Evolutionary conservation across 2,113 vertebrate species (phyloP).

Genomic region (Strix aluco): DNA sequence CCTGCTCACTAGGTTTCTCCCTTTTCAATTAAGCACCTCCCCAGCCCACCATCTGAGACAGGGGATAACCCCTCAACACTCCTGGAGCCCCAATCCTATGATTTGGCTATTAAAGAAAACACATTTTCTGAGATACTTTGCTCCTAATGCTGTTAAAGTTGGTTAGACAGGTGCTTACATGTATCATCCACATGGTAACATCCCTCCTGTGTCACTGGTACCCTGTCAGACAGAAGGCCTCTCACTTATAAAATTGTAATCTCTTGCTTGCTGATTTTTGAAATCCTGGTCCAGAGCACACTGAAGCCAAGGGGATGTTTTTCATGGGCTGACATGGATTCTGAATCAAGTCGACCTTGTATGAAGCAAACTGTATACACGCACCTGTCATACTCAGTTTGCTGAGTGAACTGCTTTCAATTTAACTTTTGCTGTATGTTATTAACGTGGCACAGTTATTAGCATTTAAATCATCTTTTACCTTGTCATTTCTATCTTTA

Average conservation of each 20-base stretch:
- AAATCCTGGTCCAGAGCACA: not conserved
- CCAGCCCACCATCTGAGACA: not conserved
- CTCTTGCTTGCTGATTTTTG: not conserved
- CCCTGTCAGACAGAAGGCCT: not conserved
- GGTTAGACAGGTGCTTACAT: not conserved
- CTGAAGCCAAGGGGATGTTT: not conserved
- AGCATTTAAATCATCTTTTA: slow-evolving; percentile 6
- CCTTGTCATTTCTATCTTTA: not conserved
- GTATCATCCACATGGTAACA: not conserved
- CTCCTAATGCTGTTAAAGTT: not conserved
- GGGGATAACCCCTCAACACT: not conserved
- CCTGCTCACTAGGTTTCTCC: not conserved
- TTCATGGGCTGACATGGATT: not conserved
- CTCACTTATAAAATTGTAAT: rapidly evolving
- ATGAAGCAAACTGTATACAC: not conserved
- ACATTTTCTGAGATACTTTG: not conserved
- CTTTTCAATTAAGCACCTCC: not conserved
- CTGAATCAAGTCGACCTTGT: not conserved
- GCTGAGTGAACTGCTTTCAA: not conserved
- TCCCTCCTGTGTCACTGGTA: not conserved
- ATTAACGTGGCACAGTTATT: not conserved
- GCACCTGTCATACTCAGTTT: not conserved
- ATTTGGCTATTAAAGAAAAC: not conserved
- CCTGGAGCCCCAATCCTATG: not conserved
- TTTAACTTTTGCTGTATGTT: not conserved